Conservation (phyloP, 2,113 vertebrate genomes). For the Poecile atricapillus region DNA sequence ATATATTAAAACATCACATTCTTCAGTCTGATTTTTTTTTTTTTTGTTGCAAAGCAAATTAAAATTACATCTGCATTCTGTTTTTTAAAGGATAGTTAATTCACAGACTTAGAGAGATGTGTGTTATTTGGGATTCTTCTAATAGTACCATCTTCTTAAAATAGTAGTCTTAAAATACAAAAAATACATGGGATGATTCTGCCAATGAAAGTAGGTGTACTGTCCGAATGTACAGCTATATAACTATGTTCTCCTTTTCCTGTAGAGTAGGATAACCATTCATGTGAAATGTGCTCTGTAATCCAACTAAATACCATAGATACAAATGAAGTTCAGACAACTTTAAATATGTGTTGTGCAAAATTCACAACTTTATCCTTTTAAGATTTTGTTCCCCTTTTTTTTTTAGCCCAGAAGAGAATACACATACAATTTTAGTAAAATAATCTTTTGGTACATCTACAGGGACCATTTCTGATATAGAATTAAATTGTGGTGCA, state of each 20-base stretch:
- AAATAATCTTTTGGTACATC: constrained; percentile 71
- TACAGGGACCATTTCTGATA: constrained; percentile 75
- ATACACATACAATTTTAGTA: constrained; percentile 66
- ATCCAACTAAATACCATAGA: background rate
- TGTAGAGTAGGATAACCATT: background rate
- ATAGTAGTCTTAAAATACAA: background rate
- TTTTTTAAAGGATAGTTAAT: background rate
- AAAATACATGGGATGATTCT: background rate
- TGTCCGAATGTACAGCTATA: background rate
- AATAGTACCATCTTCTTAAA: background rate
- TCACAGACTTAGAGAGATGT: background rate
- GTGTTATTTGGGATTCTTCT: background rate
- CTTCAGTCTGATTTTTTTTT: background rate
- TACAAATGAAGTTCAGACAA: background rate
- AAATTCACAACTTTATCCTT: constrained; percentile 23
- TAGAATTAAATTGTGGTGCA: constrained; percentile 77
- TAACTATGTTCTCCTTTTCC: background rate
- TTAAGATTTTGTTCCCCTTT: constrained; percentile 35
- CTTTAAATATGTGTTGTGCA: background rate
- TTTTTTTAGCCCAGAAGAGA: background rate
- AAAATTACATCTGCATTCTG: background rate
- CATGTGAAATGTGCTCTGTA: constrained; percentile 7
- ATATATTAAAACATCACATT: background rate
- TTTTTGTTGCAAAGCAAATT: background rate
- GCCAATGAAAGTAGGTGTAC: background rate